These are phyloP conservation scores for Paramisgurnus dabryanus DNA, from an alignment of 2,113 vertebrate genomes.

Conservation along the genomic window DNA sequence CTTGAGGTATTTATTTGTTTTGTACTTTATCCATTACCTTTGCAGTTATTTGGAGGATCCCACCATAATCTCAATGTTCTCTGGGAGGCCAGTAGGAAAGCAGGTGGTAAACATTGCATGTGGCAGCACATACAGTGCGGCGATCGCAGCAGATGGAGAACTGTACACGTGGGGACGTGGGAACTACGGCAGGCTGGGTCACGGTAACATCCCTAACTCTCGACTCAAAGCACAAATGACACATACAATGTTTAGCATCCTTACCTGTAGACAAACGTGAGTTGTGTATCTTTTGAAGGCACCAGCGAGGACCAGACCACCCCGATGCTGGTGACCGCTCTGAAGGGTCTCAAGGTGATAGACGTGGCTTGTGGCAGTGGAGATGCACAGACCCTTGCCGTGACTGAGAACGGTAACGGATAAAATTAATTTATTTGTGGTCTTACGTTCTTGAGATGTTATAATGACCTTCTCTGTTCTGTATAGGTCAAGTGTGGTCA, in stretches of 20 bases:
- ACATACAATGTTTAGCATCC: neutral
- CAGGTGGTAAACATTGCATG: conserved; percentile 91
- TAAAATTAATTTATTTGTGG: neutral
- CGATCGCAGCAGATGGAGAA: conserved; percentile 93
- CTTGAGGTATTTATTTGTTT: neutral
- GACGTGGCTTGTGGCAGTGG: conserved; percentile 95
- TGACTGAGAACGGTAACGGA: conserved; percentile 90
- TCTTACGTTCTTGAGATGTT: neutral
- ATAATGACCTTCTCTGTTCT: neutral
- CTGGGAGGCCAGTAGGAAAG: conserved; percentile 90
- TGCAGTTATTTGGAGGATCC: conserved; percentile 92
- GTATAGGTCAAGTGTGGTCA: conserved; percentile 94
- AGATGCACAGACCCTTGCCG: conserved; percentile 94
- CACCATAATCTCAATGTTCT: conserved; percentile 85
- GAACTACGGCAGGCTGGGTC: conserved; percentile 95
- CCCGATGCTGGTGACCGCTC: conserved; percentile 90
- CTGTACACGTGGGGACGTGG: conserved; percentile 96
- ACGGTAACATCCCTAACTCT: conserved; percentile 74
- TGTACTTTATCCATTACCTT: neutral
- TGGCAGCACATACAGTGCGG: conserved; percentile 95
- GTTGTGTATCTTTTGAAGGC: conserved; percentile 67
- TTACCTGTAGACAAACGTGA: neutral
- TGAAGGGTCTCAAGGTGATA: conserved; percentile 94
- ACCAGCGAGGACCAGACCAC: conserved; percentile 97
- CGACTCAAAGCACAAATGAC: no score